Evolutionary conservation across 2,888 invertebrate genomes (phyloP), one percentile per base, ranked within the genome.

Genomic region (Anarsia innoxiella): DNA sequence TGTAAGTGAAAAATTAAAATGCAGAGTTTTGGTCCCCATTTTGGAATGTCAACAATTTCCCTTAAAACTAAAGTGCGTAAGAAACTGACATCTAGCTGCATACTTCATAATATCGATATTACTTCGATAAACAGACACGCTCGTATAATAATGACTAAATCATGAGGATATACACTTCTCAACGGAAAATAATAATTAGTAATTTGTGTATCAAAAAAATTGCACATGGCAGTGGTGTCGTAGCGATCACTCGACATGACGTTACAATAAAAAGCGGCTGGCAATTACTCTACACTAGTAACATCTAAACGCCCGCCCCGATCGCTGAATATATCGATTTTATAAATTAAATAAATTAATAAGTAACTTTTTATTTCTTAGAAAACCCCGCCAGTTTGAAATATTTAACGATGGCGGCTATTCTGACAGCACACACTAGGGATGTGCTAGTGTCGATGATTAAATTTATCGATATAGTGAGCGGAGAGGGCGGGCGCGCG

Each of bases 161-260:
- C 50, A 58, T 61, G 63, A 67, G 62, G 69, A 72, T 66, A 66
- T 73, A 74, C 66, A 67, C 63, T 64, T 61, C 59, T 65, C 60
- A 65, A 69, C 62, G 58, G 61, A 64, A 59, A 54, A 56, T 60
- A 64, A 73, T 65, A 64, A 73, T 66, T 68, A 69, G 60, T 69
- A 66, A 62, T 63, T 61, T 68, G 73, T 74, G 71, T 57, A 66
- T 61, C 26, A 64, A 69, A 60, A 66, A 68, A 75, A 78, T 82
- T 82, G 83, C 80, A 79, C 82, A 71, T 79, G 83, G 82, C 83
- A 80, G 82, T 83, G 79, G 74, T 69, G 63, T 76, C 68, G 67
- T 71, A 78, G 76, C 77, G 68, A 76, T 78, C 76, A 77, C 75
- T 72, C 71, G 65, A 62, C 65, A 63, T 66, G 66, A 74, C 64